A percentile compares a stretch with the other conserved stretches of the same genome.
phyloP scores from a whole-genome alignment of 1,140 invertebrate species.

The Microplitis mediator region DNA sequence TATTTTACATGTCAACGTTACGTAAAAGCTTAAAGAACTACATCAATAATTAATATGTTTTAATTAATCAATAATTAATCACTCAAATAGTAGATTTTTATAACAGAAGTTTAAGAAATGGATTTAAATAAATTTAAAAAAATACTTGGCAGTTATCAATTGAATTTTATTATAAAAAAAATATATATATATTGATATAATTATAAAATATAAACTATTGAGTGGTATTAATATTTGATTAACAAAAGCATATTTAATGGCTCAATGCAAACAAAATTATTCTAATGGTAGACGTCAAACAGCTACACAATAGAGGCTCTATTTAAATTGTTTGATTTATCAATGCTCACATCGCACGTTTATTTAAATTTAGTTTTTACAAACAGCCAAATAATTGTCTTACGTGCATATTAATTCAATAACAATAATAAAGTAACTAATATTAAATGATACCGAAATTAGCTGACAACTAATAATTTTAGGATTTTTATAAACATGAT shows the following conservation, averaged over 20 bases:
- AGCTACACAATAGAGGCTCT: conserved; percentile 1
- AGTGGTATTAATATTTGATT: not conserved
- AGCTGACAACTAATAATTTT: too few species aligned
- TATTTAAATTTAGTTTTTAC: not conserved
- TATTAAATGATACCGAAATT: too few species aligned
- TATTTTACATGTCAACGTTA: conserved; percentile 40
- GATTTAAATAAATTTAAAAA: not conserved
- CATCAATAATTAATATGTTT: conserved; percentile 36
- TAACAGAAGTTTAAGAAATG: too few species aligned
- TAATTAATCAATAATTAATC: conserved; percentile 21
- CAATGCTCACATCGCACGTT: not conserved
- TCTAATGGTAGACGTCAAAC: not conserved
- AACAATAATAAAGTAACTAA: too few species aligned
- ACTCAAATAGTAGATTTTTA: not conserved
- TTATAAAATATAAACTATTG: too few species aligned
- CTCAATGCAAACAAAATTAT: not conserved
- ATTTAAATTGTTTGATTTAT: not conserved
- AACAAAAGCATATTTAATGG: conserved; percentile 8
- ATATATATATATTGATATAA: not conserved
- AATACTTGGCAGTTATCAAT: not conserved
- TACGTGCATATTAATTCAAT: too few species aligned
- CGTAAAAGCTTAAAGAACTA: conserved; percentile 41
- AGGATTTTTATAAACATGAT: too few species aligned
- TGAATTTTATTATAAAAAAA: not conserved
- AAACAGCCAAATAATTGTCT: not conserved